Evolutionary conservation across 1,140 invertebrate genomes (phyloP).

Genomic region (Phymorhynchus buccinoides): DNA sequence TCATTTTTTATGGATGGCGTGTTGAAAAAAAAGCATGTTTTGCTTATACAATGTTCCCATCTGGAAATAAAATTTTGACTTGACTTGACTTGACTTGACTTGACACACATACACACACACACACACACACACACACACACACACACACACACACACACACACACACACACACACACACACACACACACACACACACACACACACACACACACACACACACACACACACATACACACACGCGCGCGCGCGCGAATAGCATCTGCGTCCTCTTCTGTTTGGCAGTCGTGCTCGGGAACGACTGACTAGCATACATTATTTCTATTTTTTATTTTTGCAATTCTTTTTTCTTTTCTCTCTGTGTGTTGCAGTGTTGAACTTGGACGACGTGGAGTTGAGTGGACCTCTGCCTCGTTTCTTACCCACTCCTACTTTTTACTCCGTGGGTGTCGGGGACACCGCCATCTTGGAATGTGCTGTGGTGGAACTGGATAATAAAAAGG

Average conservation of each 20-base stretch:
- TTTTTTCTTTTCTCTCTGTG: background rate
- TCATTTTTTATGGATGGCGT: too few species aligned
- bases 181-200: too few species aligned
- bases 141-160: too few species aligned
- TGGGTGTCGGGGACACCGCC: slow-evolving; percentile 28
- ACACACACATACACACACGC: background rate
- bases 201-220: background rate
- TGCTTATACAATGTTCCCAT: too few species aligned
- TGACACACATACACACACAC: too few species aligned
- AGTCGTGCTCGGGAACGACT: background rate
- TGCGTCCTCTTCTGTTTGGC: background rate
- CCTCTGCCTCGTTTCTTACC: slow-evolving; percentile 14
- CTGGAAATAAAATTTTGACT: too few species aligned
- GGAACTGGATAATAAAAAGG: slow-evolving; percentile 37
- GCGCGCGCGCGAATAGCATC: background rate
- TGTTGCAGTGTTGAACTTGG: slow-evolving; percentile 31
- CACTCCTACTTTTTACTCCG: slow-evolving; percentile 38
- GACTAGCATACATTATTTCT: background rate
- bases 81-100: too few species aligned
- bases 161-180: too few species aligned
- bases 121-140: too few species aligned
- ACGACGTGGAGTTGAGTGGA: slow-evolving; percentile 31
- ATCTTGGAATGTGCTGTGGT: slow-evolving; percentile 36
- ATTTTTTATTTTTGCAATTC: background rate
- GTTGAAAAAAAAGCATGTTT: too few species aligned